These are phyloP conservation scores for Sterna hirundo DNA, from an alignment of 2,113 vertebrate species.

Conservation along the genomic window DNA sequence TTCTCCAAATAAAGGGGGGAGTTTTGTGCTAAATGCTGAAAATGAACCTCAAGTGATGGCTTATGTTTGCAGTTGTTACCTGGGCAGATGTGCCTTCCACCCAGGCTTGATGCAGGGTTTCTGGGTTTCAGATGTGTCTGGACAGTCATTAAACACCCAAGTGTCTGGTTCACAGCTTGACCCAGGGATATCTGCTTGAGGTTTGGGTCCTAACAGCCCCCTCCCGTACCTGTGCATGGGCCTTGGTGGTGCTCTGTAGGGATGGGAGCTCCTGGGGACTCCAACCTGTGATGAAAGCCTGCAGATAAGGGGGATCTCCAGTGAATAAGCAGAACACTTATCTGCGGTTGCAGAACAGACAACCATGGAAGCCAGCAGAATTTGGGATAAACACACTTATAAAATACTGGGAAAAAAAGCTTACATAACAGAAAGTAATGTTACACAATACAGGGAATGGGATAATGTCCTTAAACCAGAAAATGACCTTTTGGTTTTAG, in stretches of 20 bases:
- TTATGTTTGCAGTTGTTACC: background rate
- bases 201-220: background rate
- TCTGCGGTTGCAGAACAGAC: background rate
- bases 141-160: background rate
- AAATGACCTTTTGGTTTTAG: slow-evolving; percentile 46
- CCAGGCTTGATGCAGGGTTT: background rate
- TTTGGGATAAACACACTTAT: background rate
- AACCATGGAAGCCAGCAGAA: background rate
- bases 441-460: background rate
- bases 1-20: background rate
- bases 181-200: background rate
- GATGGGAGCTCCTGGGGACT: background rate
- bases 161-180: background rate
- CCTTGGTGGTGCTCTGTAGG: background rate
- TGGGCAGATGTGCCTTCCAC: background rate
- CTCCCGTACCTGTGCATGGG: background rate
- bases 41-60: background rate
- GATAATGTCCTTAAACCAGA: background rate
- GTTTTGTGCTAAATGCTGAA: background rate
- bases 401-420: background rate
- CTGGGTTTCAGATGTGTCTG: background rate
- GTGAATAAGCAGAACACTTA: background rate
- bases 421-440: background rate
- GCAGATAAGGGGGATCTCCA: background rate
- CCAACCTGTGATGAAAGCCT: background rate